Evolutionary conservation across 2,888 invertebrate species (phyloP).

Genomic region (Hydroisotoma schaefferi): DNA sequence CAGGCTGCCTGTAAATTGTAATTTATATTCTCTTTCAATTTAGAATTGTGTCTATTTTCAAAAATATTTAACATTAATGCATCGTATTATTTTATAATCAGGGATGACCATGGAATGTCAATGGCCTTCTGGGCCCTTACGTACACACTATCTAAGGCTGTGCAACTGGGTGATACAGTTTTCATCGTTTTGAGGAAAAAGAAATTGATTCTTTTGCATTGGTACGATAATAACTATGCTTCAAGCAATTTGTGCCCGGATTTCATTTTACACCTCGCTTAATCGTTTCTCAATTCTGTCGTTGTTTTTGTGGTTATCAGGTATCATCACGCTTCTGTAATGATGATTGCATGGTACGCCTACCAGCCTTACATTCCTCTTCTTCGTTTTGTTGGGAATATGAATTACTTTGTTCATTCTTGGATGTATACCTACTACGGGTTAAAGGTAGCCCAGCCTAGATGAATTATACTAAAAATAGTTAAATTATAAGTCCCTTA

Average conservation of each 20-base stretch:
- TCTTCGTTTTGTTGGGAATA: constrained; percentile 30
- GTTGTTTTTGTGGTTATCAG: too few species aligned
- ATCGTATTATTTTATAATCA: too few species aligned
- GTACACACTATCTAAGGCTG: constrained; percentile 30
- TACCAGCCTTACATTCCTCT: constrained; percentile 32
- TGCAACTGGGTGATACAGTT: constrained; percentile 32
- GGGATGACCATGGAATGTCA: constrained; percentile 32
- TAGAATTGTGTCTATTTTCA: neutral
- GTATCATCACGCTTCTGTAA: constrained; percentile 34
- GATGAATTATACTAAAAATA: neutral
- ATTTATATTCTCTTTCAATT: constrained; percentile 5
- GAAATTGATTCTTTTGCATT: constrained; percentile 34
- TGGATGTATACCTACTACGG: constrained; percentile 36
- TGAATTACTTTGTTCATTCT: constrained; percentile 34
- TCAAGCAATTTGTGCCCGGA: neutral
- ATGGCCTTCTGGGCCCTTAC: constrained; percentile 37
- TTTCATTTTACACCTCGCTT: neutral
- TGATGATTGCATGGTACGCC: constrained; percentile 31
- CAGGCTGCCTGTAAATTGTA: constrained; percentile 35
- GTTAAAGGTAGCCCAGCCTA: constrained; percentile 17
- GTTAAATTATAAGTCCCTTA: neutral
- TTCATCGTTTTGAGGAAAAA: constrained; percentile 37
- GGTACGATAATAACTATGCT: constrained; percentile 13
- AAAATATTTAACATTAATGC: too few species aligned
- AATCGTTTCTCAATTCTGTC: neutral